Percentiles rank a stretch among this genome's conserved stretches.
Conservation (phyloP, 2,797 vertebrate species). For the Dendrocincla fuliginosa region DNA sequence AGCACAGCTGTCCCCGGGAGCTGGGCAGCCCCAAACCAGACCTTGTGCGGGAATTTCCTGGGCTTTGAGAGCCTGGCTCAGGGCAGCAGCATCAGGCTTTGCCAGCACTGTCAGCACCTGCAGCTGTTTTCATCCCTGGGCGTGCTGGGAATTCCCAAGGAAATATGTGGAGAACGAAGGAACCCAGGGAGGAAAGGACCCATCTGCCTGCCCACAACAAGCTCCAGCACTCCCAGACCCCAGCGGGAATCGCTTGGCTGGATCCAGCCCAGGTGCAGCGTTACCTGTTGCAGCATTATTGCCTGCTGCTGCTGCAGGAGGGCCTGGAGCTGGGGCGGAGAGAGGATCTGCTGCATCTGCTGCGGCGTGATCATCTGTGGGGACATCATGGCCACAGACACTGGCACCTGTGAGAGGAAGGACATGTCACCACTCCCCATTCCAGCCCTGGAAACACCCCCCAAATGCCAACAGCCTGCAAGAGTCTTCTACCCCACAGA, state of each 20-base stretch:
- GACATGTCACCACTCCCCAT: neutral
- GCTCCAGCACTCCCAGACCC: neutral
- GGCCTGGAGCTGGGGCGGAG: slow-evolving; percentile 94
- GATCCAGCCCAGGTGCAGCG: neutral
- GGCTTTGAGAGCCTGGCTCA: neutral
- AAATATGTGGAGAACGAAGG: rapidly evolving
- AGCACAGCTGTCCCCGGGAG: neutral
- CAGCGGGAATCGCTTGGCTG: rapidly evolving
- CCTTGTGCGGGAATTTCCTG: rapidly evolving
- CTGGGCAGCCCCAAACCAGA: neutral
- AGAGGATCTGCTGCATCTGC: slow-evolving; percentile 98
- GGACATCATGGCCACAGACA: slow-evolving; percentile 99
- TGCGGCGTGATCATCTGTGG: slow-evolving; percentile 98
- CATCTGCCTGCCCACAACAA: neutral
- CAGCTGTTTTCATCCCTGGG: neutral
- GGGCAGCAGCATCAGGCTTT: neutral
- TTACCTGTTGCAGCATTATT: slow-evolving; percentile 97
- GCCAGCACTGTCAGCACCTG: neutral
- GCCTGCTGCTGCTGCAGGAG: slow-evolving; percentile 97
- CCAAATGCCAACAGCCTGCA: rapidly evolving
- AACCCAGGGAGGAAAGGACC: neutral
- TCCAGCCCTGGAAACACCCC: neutral
- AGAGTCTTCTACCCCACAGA: neutral
- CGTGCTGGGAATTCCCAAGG: neutral
- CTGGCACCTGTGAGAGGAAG: slow-evolving; percentile 83